Conservation (phyloP, 2,797 vertebrate species). For the Chrosomus eos region DNA sequence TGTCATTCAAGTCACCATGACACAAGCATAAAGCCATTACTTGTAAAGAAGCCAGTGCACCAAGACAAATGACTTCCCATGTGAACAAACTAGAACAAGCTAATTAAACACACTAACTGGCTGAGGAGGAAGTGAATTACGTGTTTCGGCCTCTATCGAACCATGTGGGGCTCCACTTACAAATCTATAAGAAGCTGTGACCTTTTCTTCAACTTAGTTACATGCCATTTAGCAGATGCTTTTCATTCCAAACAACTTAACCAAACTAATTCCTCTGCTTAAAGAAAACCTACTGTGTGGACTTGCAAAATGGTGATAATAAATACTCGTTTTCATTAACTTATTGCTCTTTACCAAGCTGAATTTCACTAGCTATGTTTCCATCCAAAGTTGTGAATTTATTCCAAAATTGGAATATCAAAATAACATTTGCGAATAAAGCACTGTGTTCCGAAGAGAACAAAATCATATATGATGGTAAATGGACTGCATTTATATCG, state of each 20-base stretch:
- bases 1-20: background rate
- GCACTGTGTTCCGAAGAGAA: too few species aligned
- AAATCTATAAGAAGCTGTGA: slow-evolving; percentile 24
- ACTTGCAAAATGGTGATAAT: background rate
- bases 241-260: slow-evolving; percentile 11
- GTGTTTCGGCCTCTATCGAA: background rate
- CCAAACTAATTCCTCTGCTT: background rate
- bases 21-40: slow-evolving; percentile 1
- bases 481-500: too few species aligned
- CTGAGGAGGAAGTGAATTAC: background rate
- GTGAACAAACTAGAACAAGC: slow-evolving; percentile 4
- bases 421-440: too few species aligned
- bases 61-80: background rate
- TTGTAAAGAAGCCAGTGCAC: background rate
- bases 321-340: too few species aligned
- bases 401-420: too few species aligned
- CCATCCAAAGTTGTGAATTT: too few species aligned
- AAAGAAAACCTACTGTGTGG: background rate
- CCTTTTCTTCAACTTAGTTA: slow-evolving; percentile 10
- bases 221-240: slow-evolving; percentile 7
- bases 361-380: background rate
- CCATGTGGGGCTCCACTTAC: background rate
- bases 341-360: background rate
- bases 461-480: too few species aligned
- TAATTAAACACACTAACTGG: background rate